Conservation (phyloP, 2,888 invertebrate genomes). For the Erebia palarica region DNA sequence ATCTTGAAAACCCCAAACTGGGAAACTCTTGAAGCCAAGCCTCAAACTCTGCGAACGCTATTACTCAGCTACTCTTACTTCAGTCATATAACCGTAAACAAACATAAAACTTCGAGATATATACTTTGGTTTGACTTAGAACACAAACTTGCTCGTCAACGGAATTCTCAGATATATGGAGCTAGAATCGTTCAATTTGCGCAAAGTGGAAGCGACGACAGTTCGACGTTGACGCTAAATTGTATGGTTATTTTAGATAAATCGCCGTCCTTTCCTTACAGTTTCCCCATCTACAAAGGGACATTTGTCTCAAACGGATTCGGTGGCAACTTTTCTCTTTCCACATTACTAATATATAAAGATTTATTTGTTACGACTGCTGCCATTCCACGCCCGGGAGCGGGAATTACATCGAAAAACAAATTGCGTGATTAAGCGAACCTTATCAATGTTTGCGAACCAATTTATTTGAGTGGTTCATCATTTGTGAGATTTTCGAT, state of each 20-base stretch:
- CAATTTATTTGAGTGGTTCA: constrained; percentile 59
- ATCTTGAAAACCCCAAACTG: constrained; percentile 13
- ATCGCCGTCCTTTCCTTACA: constrained; percentile 70
- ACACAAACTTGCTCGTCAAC: constrained; percentile 70
- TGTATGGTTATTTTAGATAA: constrained; percentile 80
- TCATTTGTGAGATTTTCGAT: constrained; percentile 41
- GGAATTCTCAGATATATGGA: constrained; percentile 76
- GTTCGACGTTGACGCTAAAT: constrained; percentile 74
- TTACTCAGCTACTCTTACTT: constrained; percentile 62
- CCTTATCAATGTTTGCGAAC: constrained; percentile 43
- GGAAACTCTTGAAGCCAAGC: constrained; percentile 6
- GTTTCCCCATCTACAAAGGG: constrained; percentile 72
- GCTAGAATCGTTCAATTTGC: constrained; percentile 77
- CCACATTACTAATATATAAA: constrained; percentile 50
- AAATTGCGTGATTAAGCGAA: constrained; percentile 42
- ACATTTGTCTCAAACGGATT: constrained; percentile 74
- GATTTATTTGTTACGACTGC: constrained; percentile 47
- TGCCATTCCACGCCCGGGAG: constrained; percentile 36
- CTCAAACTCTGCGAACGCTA: constrained; percentile 39
- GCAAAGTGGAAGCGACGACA: constrained; percentile 75
- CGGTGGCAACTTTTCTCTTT: constrained; percentile 64
- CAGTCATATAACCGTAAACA: constrained; percentile 70
- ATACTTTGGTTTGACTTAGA: constrained; percentile 66
- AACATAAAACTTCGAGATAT: constrained; percentile 65
- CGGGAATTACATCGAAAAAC: constrained; percentile 39